Conservation (phyloP, 2,888 invertebrate species). For the Yponomeuta malinellus region DNA sequence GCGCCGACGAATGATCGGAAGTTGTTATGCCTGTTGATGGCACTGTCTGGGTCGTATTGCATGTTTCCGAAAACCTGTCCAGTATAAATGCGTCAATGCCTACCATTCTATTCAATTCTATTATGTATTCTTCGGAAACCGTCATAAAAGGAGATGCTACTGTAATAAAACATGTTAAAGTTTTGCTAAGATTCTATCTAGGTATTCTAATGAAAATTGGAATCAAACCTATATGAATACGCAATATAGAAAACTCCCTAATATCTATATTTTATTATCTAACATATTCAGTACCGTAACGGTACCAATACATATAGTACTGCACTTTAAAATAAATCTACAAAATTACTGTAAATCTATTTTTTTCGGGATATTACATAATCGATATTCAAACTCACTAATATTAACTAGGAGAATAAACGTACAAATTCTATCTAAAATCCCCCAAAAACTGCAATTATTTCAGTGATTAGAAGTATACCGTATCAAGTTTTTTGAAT, state of each 20-base stretch:
- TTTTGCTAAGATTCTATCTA: background rate
- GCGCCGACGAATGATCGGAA: conserved; percentile 95
- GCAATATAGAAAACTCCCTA: background rate
- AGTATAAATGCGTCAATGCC: conserved; percentile 50
- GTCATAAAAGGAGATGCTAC: background rate
- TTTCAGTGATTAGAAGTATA: background rate
- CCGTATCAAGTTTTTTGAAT: too few relatives aligned
- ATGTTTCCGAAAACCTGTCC: conserved; percentile 95
- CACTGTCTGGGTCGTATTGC: conserved; percentile 87
- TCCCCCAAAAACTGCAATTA: background rate
- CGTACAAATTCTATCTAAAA: background rate
- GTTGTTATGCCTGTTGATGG: conserved; percentile 96
- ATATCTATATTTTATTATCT: background rate
- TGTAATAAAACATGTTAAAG: background rate
- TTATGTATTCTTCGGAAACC: background rate
- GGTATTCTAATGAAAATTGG: background rate
- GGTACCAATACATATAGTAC: background rate
- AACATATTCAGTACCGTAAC: background rate
- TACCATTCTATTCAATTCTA: conserved; percentile 18
- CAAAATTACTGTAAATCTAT: background rate
- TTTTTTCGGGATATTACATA: background rate
- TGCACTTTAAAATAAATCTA: background rate
- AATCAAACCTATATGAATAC: background rate
- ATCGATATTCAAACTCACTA: background rate
- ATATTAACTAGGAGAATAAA: background rate